Conservation (phyloP, 2,113 vertebrate genomes). For the Cercopithecus mona region DNA sequence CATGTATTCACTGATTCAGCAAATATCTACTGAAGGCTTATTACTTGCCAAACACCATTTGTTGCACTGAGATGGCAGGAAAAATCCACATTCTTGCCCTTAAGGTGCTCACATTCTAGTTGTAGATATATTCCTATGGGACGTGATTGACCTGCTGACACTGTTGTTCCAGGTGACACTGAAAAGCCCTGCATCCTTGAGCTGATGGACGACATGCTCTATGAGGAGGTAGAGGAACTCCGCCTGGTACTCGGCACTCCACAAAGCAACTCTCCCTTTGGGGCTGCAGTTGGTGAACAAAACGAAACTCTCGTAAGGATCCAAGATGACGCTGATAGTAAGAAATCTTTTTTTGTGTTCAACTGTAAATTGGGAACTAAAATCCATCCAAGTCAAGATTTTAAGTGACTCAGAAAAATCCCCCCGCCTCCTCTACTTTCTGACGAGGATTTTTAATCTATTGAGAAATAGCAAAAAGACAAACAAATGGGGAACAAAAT, state of each 20-base stretch:
- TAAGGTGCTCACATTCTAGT: fast-evolving
- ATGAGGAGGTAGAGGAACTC: constrained; percentile 94
- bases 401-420: not conserved
- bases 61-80: not conserved
- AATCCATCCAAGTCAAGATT: not conserved
- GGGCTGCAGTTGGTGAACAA: constrained; percentile 91
- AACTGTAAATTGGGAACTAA: not conserved
- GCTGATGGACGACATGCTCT: constrained; percentile 89
- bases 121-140: fast-evolving
- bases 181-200: constrained; percentile 91
- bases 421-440: not conserved
- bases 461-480: not conserved
- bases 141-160: not conserved
- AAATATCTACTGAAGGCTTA: not conserved
- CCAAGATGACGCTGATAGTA: constrained; percentile 92
- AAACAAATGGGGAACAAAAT: not conserved
- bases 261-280: constrained; percentile 91
- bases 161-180: constrained; percentile 88
- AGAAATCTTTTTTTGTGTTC: constrained; percentile 72
- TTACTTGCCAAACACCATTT: not conserved
- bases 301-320: constrained; percentile 95
- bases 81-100: not conserved
- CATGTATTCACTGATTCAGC: not conserved
- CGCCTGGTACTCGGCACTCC: constrained; percentile 94
- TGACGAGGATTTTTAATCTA: not conserved